Percentiles rank a stretch among this genome's conserved stretches.
Evolutionary conservation across 2,113 vertebrate genomes (phyloP).

Genomic region (Datnioides undecimradiatus): DNA sequence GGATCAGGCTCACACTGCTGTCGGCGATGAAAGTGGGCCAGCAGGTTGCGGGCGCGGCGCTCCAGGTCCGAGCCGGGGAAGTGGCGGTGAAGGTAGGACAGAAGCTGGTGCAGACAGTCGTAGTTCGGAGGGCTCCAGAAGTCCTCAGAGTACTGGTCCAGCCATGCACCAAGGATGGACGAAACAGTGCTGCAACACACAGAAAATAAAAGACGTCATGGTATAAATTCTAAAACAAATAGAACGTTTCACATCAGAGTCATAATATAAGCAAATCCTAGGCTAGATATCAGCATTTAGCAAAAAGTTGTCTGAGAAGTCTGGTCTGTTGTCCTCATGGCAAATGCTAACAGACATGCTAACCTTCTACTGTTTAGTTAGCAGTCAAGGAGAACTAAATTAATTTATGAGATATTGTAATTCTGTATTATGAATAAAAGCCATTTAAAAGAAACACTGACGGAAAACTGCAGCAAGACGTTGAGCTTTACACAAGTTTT

Average conservation of each 20-base stretch:
- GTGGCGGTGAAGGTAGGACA: constrained; percentile 92
- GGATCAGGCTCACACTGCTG: constrained; percentile 86
- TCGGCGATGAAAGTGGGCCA: constrained; percentile 92
- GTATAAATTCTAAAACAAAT: not conserved
- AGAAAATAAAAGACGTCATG: not conserved
- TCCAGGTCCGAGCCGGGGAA: constrained; percentile 95
- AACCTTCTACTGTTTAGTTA: not conserved
- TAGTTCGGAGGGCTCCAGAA: constrained; percentile 94
- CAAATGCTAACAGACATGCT: not conserved
- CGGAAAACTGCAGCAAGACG: too few species aligned
- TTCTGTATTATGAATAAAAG: too few species aligned
- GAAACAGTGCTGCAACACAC: constrained; percentile 89
- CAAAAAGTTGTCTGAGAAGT: too few species aligned
- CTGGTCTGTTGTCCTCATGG: too few species aligned
- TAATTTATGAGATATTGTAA: too few species aligned
- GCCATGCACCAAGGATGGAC: constrained; percentile 97
- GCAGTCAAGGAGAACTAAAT: too few species aligned
- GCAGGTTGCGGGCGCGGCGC: constrained; percentile 92
- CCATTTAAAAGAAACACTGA: too few species aligned
- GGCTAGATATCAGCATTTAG: not conserved
- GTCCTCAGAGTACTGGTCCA: constrained; percentile 98
- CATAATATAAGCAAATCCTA: not conserved
- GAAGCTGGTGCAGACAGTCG: constrained; percentile 91
- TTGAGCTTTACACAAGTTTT: too few species aligned
- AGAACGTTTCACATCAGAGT: not conserved